Conservation (phyloP, 2,888 invertebrate genomes). For the Cheilosia pagana region DNA sequence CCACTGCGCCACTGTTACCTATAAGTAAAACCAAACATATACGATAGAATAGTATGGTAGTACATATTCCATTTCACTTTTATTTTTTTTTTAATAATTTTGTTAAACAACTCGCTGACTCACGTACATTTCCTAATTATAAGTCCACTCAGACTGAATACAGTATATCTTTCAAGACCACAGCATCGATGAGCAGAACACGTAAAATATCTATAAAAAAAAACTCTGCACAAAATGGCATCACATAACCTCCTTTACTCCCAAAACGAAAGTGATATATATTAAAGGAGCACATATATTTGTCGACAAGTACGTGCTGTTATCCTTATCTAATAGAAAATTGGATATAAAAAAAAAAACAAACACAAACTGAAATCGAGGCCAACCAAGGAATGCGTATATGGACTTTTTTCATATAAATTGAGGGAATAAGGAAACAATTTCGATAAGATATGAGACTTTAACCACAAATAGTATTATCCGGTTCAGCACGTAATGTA, state of each 20-base stretch:
- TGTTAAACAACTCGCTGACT: not conserved
- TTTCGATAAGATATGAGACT: slow-evolving; percentile 59
- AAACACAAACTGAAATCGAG: slow-evolving; percentile 39
- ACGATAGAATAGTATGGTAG: too few species aligned
- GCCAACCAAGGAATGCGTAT: slow-evolving; percentile 42
- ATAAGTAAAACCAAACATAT: too few species aligned
- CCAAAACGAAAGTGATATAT: slow-evolving; percentile 17
- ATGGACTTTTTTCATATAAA: slow-evolving; percentile 21
- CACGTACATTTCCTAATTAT: slow-evolving; percentile 24
- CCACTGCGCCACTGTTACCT: too few species aligned
- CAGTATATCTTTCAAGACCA: slow-evolving; percentile 11
- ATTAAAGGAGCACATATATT: slow-evolving; percentile 34
- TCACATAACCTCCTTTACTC: not conserved
- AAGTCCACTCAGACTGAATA: slow-evolving; percentile 12
- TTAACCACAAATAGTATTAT: slow-evolving; percentile 45
- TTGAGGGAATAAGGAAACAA: slow-evolving; percentile 50
- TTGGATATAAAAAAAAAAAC: slow-evolving; percentile 22
- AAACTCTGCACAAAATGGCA: slow-evolving; percentile 4
- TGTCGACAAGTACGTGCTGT: slow-evolving; percentile 34
- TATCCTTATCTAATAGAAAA: slow-evolving; percentile 39
- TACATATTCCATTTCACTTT: too few species aligned
- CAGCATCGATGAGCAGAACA: slow-evolving; percentile 31
- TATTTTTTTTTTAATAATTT: too few species aligned
- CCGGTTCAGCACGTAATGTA: slow-evolving; percentile 39
- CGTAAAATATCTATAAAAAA: slow-evolving; percentile 41